phyloP scores from a whole-genome alignment of 2,797 vertebrate genomes.

The Clamator glandarius region DNA sequence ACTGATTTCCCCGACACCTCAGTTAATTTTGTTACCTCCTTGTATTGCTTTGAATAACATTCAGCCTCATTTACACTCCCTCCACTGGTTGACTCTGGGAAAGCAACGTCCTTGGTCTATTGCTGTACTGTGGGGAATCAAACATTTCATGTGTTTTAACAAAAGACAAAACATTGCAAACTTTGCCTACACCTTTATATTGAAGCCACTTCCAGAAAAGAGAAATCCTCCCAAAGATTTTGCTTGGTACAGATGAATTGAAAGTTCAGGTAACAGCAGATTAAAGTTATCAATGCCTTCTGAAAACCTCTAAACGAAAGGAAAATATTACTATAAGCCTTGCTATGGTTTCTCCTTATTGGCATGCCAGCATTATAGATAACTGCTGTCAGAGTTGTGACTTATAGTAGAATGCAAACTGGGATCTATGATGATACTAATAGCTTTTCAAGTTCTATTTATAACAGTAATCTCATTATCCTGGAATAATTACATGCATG shows the following conservation, averaged over 20 bases:
- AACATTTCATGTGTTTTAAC: neutral
- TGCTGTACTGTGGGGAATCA: neutral
- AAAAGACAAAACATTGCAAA: neutral
- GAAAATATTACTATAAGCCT: neutral
- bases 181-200: neutral
- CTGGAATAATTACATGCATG: neutral
- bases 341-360: neutral
- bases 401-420: neutral
- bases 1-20: neutral
- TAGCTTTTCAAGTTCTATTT: neutral
- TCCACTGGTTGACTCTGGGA: neutral
- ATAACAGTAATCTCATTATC: neutral
- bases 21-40: neutral
- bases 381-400: neutral
- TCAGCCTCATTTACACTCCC: neutral
- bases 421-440: neutral
- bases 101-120: neutral
- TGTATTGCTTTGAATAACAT: neutral
- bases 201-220: neutral
- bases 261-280: neutral
- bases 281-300: neutral
- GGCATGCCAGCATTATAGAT: neutral
- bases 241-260: neutral
- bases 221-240: neutral
- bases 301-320: neutral